A percentile compares a stretch with the other conserved stretches of the same genome.
These are phyloP conservation scores for Aphis craccivora DNA, from an alignment of 1,140 invertebrate species.

Conservation along the genomic window DNA sequence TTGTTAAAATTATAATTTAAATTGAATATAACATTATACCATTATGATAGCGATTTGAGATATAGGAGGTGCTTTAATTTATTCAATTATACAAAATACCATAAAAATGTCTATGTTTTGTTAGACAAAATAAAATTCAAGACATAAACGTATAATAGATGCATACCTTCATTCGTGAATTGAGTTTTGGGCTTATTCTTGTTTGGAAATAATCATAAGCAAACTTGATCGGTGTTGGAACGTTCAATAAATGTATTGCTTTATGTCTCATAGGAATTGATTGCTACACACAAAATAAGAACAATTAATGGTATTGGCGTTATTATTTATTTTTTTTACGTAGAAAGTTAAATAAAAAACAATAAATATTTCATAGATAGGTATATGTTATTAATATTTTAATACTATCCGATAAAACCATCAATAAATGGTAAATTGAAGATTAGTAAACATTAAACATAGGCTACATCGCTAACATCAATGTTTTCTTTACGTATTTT, in stretches of 20 bases:
- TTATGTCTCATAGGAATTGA: constrained; percentile 80
- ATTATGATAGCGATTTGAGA: background rate
- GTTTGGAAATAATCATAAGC: constrained; percentile 75
- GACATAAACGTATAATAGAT: background rate
- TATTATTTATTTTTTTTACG: background rate
- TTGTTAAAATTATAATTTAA: background rate
- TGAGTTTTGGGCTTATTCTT: constrained; percentile 75
- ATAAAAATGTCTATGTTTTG: background rate
- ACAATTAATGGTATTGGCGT: background rate
- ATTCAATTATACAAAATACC: background rate
- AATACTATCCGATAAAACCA: background rate
- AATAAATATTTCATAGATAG: background rate
- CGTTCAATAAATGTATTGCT: constrained; percentile 74
- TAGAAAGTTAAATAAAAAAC: background rate
- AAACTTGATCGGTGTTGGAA: constrained; percentile 73
- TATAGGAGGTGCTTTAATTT: background rate
- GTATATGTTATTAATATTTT: background rate
- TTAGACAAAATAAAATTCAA: background rate
- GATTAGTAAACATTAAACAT: background rate
- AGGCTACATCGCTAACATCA: background rate
- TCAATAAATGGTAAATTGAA: background rate
- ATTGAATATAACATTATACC: background rate
- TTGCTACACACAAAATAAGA: constrained; percentile 68
- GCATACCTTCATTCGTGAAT: constrained; percentile 70
- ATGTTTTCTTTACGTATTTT: no score